phyloP scores from a whole-genome alignment of 2,888 invertebrate species.

The Eupeodes luniger region DNA sequence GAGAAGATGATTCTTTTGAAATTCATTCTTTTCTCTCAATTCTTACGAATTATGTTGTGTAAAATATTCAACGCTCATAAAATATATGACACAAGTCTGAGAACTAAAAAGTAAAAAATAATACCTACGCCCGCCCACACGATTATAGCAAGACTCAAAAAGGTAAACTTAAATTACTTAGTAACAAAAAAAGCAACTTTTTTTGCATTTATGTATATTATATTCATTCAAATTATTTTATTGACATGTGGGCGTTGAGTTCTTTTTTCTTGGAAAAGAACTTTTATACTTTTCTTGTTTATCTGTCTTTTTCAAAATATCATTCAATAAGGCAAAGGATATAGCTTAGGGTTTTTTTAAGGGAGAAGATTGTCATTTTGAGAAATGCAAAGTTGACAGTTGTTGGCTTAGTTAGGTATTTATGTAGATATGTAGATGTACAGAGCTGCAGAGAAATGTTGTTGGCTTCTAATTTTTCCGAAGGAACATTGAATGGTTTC shows the following conservation, averaged over 20 bases:
- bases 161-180: conserved; percentile 65
- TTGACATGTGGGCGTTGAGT: conserved; percentile 37
- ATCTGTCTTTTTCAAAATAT: background rate
- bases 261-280: background rate
- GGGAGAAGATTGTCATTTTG: background rate
- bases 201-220: conserved; percentile 52
- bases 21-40: no score
- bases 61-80: no score
- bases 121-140: no score
- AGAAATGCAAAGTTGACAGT: conserved; percentile 48
- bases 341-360: background rate
- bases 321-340: background rate
- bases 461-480: background rate
- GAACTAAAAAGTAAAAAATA: no score
- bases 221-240: conserved; percentile 17
- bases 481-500: background rate
- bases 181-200: conserved; percentile 52
- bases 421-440: no score
- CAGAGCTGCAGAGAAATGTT: conserved; percentile 16
- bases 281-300: background rate
- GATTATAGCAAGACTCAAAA: background rate
- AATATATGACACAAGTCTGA: no score
- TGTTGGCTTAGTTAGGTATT: conserved; percentile 29
- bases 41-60: no score
- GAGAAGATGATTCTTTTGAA: no score